A percentile compares a stretch with the other conserved stretches of the same genome.
Conservation (phyloP, 53 echinoderm and acorn worm genomes). For the Patiria pectinifera region DNA sequence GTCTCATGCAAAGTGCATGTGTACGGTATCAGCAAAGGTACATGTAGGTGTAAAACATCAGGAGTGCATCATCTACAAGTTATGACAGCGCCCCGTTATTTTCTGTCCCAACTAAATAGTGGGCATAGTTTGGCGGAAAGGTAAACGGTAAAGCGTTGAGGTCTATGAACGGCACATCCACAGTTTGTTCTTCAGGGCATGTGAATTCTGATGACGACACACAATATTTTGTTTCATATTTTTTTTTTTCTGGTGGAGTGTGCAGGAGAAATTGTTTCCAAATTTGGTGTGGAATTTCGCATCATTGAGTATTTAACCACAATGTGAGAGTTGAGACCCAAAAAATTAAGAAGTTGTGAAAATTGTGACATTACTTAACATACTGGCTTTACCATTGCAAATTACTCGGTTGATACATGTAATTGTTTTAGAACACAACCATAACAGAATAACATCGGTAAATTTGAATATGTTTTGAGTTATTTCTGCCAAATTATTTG, state of each 20-base stretch:
- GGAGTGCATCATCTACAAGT: conserved; percentile 27
- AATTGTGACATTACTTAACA: too few relatives aligned
- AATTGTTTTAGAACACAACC: too few relatives aligned
- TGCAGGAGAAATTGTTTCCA: conserved; percentile 26
- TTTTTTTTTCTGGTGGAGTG: neutral
- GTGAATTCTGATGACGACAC: conserved; percentile 43
- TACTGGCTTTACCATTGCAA: neutral
- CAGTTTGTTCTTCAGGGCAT: conserved; percentile 46
- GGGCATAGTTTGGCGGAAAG: conserved; percentile 32
- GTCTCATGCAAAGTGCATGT: neutral
- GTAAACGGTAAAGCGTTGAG: neutral
- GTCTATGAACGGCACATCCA: neutral
- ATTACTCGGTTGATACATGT: too few relatives aligned
- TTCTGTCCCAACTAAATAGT: conserved; percentile 28
- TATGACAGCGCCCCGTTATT: conserved; percentile 37
- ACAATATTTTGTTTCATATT: conserved; percentile 22
- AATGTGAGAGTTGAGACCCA: neutral
- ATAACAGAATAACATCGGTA: too few relatives aligned
- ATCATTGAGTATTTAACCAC: neutral
- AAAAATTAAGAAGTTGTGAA: too few relatives aligned
- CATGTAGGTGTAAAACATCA: conserved; percentile 45
- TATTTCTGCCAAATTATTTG: too few relatives aligned
- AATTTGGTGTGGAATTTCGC: conserved; percentile 58
- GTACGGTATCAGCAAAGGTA: neutral
- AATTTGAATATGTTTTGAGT: too few relatives aligned